Conservation (phyloP, 2,797 vertebrate genomes). For the Myotis daubentonii region DNA sequence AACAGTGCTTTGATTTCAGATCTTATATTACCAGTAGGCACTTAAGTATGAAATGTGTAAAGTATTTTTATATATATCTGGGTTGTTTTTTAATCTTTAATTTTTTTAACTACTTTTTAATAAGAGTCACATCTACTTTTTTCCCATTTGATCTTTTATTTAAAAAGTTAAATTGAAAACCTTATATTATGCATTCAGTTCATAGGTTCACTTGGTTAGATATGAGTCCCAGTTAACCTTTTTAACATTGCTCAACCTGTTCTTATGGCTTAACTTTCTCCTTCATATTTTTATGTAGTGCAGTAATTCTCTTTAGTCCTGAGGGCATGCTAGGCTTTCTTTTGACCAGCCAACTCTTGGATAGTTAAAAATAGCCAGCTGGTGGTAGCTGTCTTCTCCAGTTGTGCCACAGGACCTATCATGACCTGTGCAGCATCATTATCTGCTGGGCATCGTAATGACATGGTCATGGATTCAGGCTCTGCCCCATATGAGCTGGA, state of each 20-base stretch:
- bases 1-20: constrained; percentile 5
- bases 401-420: not conserved
- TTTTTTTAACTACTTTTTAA: constrained; percentile 2
- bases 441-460: not conserved
- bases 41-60: constrained; percentile 34
- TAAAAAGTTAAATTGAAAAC: not conserved
- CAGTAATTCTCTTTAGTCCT: not conserved
- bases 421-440: not conserved
- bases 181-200: not conserved
- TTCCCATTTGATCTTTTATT: not conserved
- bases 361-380: not conserved
- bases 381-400: not conserved
- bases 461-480: no score
- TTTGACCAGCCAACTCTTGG: not conserved
- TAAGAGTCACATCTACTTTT: not conserved
- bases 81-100: not conserved
- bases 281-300: not conserved
- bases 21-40: not conserved
- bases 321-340: not conserved
- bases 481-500: no score
- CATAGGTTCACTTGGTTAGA: not conserved
- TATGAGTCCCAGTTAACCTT: not conserved
- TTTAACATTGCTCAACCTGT: not conserved
- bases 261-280: not conserved
- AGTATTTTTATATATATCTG: constrained; percentile 40